These are phyloP conservation scores for Erythrocebus patas DNA, from an alignment of 2,113 vertebrate genomes.

Conservation along the genomic window DNA sequence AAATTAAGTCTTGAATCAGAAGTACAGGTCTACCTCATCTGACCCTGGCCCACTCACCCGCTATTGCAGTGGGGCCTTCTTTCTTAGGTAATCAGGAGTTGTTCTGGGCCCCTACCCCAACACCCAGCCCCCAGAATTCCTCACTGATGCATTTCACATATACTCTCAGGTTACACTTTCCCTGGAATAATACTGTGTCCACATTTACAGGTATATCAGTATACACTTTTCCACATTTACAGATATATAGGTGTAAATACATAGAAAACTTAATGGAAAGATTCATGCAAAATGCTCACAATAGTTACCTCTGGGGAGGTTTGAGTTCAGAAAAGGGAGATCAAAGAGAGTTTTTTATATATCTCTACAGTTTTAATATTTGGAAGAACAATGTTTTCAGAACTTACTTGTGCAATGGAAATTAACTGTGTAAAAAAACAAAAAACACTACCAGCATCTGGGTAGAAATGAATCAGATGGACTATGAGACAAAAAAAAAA, in stretches of 20 bases:
- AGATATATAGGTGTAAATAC: neutral
- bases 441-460: neutral
- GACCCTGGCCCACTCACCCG: neutral
- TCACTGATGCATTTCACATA: neutral
- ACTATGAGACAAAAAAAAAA: neutral
- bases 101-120: neutral
- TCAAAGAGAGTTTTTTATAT: neutral
- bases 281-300: neutral
- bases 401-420: neutral
- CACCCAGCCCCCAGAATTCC: neutral
- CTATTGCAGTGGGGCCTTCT: neutral
- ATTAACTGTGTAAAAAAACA: neutral
- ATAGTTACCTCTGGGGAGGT: neutral
- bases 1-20: neutral
- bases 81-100: neutral
- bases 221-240: neutral
- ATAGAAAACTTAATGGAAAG: constrained; percentile 19
- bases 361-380: neutral
- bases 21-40: neutral
- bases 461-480: neutral
- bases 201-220: neutral
- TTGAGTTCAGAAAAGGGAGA: neutral
- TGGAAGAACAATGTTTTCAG: neutral
- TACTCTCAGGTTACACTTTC: neutral
- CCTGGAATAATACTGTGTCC: neutral